Evolutionary conservation across 2,888 invertebrate species (phyloP).

Genomic region (Ryuthela nishihirai): DNA sequence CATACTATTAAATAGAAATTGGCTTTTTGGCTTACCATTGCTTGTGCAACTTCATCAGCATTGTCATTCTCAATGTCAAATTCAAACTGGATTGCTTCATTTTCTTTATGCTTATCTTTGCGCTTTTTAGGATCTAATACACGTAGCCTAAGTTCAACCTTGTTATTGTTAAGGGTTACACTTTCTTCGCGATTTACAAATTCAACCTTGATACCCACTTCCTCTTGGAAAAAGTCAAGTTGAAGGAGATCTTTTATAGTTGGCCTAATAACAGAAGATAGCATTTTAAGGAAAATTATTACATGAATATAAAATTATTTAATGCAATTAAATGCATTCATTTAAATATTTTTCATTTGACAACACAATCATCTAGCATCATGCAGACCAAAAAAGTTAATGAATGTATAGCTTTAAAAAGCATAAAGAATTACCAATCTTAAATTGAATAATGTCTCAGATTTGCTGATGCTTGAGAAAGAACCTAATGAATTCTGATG

Average conservation of each 20-base stretch:
- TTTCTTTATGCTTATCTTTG: conserved; percentile 95
- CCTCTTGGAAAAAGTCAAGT: conserved; percentile 96
- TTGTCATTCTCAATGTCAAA: conserved; percentile 88
- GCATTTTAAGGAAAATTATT: background rate
- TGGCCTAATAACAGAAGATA: conserved; percentile 56
- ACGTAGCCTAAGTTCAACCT: conserved; percentile 83
- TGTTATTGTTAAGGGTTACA: conserved; percentile 53
- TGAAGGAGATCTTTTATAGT: conserved; percentile 89
- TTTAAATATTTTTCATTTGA: background rate
- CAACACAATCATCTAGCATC: background rate
- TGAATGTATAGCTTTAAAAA: too few relatives aligned
- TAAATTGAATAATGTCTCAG: too few relatives aligned
- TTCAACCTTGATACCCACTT: conserved; percentile 75
- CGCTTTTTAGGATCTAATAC: conserved; percentile 96
- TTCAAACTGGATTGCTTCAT: conserved; percentile 98
- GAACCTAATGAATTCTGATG: too few relatives aligned
- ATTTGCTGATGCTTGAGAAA: too few relatives aligned
- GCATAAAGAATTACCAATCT: too few relatives aligned
- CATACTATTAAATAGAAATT: too few relatives aligned
- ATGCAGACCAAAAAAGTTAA: background rate
- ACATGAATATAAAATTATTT: background rate
- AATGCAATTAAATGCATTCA: background rate
- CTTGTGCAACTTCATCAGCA: conserved; percentile 87
- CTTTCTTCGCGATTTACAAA: conserved; percentile 60
- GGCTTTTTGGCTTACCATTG: conserved; percentile 79